phyloP scores from a whole-genome alignment of 2,888 invertebrate species.

The Drosophila kokeensis region DNA sequence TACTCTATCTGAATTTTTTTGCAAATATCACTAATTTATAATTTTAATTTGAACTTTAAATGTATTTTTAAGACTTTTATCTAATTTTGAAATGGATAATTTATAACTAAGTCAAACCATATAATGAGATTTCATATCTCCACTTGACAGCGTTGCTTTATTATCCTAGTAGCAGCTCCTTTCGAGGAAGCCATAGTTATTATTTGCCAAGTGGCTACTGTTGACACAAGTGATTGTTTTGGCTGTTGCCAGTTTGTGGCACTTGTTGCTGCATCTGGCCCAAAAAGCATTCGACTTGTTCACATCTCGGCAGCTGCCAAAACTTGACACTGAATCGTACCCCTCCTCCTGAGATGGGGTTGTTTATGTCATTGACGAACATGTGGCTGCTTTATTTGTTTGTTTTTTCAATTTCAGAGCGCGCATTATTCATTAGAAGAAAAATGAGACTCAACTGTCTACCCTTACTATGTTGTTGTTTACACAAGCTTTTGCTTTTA shows the following conservation, averaged over 20 bases:
- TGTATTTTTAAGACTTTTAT: background rate
- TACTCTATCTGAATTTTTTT: background rate
- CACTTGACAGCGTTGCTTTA: constrained; percentile 22
- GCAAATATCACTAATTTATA: background rate
- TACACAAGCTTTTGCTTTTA: constrained; percentile 62
- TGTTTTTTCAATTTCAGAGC: constrained; percentile 74
- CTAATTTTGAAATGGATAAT: background rate
- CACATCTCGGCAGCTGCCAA: constrained; percentile 13
- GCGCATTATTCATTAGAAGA: constrained; percentile 71
- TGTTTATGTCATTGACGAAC: constrained; percentile 9
- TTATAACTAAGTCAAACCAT: background rate
- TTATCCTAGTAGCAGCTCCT: constrained; percentile 37
- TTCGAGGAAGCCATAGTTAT: constrained; percentile 53
- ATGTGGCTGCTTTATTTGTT: constrained; percentile 66
- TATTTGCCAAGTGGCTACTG: constrained; percentile 68
- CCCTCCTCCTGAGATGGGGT: background rate
- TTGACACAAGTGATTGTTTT: constrained; percentile 65
- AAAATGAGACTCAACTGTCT: constrained; percentile 6
- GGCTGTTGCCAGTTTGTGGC: constrained; percentile 26
- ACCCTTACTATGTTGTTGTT: background rate
- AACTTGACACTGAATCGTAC: constrained; percentile 9
- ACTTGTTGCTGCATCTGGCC: constrained; percentile 58
- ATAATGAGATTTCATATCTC: background rate
- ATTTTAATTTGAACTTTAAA: background rate
- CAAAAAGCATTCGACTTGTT: constrained; percentile 4